Evolutionary conservation across 2,888 invertebrate genomes (phyloP).

Genomic region (Scrobipalpa costella): DNA sequence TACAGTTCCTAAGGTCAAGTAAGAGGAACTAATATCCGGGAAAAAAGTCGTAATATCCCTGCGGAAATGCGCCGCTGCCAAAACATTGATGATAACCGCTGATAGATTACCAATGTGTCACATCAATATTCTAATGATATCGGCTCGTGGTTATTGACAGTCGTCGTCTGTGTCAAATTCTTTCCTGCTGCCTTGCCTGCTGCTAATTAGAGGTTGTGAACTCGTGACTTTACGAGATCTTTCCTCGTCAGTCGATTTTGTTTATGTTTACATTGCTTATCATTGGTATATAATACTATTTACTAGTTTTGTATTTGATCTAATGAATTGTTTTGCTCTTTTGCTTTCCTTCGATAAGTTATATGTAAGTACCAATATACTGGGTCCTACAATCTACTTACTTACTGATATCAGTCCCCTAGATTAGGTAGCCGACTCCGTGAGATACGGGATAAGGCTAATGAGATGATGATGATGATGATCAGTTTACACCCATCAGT

Average conservation of each 20-base stretch:
- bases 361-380: too few species aligned
- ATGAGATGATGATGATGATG: too few species aligned
- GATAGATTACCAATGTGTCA: conserved; percentile 6
- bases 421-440: too few species aligned
- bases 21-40: neutral
- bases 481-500: too few species aligned
- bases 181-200: conserved; percentile 23
- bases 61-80: conserved; percentile 15
- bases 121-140: conserved; percentile 21
- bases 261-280: neutral
- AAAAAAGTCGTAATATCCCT: neutral
- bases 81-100: neutral
- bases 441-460: too few species aligned
- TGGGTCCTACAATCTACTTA: too few species aligned
- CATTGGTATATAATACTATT: neutral
- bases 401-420: too few species aligned
- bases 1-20: too few species aligned
- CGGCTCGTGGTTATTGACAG: neutral
- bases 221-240: conserved; percentile 13
- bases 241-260: neutral
- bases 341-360: too few species aligned
- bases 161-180: neutral
- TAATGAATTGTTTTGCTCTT: too few species aligned
- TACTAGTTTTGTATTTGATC: too few species aligned
- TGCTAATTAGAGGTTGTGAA: conserved; percentile 15